A percentile compares a stretch with the other conserved stretches of the same genome.
Evolutionary conservation across 1,140 invertebrate species (phyloP).

Genomic region (Bemisia tabaci): DNA sequence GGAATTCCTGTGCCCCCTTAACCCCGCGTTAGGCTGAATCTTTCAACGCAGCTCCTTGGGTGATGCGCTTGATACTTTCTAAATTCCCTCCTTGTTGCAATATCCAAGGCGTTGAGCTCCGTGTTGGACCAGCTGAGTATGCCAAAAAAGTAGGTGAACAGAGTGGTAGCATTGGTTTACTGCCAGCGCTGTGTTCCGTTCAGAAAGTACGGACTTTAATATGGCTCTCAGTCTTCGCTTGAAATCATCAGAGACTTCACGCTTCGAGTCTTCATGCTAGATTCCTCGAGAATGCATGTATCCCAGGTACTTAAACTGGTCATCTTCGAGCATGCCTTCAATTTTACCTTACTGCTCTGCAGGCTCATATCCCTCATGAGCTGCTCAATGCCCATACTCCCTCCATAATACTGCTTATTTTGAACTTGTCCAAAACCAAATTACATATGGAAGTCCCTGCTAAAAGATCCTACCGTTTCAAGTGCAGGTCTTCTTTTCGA

Average conservation of each 20-base stretch:
- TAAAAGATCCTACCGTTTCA: no score
- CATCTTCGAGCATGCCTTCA: constrained; percentile 1
- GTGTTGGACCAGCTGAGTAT: constrained; percentile 2
- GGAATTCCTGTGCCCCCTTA: constrained; percentile 2
- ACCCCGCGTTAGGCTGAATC: background rate
- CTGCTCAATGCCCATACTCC: no score
- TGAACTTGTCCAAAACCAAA: no score
- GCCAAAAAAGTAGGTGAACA: constrained; percentile 7
- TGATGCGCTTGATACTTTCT: constrained; percentile 3
- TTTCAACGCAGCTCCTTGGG: background rate
- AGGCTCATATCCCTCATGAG: no score
- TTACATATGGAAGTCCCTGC: no score
- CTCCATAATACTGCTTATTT: no score
- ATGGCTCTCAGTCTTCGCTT: background rate
- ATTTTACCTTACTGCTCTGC: background rate
- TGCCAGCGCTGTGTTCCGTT: background rate
- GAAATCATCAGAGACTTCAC: background rate
- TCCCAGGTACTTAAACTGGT: constrained; percentile 6
- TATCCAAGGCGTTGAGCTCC: background rate
- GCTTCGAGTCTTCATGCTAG: constrained; percentile 1
- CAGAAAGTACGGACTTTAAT: background rate
- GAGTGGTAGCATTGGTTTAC: constrained; percentile 1
- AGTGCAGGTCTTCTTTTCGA: no score
- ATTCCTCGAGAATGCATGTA: background rate
- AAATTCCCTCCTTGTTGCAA: constrained; percentile 1